Percentiles rank a stretch among this genome's conserved stretches.
Conservation (phyloP, 2,888 invertebrate species). For the Calephelis perditalis region DNA sequence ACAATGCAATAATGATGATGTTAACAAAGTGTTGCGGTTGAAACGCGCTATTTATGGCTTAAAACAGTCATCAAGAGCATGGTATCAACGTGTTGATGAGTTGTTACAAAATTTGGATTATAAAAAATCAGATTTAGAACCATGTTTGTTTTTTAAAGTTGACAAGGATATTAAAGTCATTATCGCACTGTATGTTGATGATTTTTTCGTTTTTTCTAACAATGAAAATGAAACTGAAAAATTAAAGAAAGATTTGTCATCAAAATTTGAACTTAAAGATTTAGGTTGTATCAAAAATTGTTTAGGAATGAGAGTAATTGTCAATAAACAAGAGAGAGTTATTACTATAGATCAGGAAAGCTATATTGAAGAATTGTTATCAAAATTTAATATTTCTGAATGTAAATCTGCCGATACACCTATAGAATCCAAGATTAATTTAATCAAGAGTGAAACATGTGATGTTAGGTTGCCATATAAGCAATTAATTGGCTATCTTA, state of each 20-base stretch:
- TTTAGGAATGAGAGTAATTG: slow-evolving; percentile 19
- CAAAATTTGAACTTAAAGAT: background rate
- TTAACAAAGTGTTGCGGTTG: no score
- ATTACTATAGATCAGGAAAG: slow-evolving; percentile 20
- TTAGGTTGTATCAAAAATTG: slow-evolving; percentile 16
- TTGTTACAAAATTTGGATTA: no score
- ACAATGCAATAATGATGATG: no score
- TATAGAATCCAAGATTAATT: slow-evolving; percentile 19
- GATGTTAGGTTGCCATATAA: slow-evolving; percentile 16
- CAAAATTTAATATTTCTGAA: slow-evolving; percentile 21
- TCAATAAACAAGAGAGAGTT: slow-evolving; percentile 12
- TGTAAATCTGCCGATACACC: slow-evolving; percentile 21
- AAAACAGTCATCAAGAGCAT: no score
- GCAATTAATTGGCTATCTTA: slow-evolving; percentile 21
- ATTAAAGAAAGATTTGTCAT: background rate
- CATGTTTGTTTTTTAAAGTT: slow-evolving; percentile 24
- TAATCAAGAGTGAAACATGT: slow-evolving; percentile 16
- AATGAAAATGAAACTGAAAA: background rate
- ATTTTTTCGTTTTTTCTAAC: slow-evolving; percentile 19
- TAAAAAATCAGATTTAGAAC: slow-evolving; percentile 1
- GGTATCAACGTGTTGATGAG: no score
- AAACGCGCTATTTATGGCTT: no score
- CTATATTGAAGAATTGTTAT: slow-evolving; percentile 19
- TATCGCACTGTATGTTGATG: slow-evolving; percentile 25
- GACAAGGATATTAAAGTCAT: slow-evolving; percentile 20